These are phyloP conservation scores for Drosophila navojoa DNA, from an alignment of 1,140 invertebrate species.

Conservation along the genomic window DNA sequence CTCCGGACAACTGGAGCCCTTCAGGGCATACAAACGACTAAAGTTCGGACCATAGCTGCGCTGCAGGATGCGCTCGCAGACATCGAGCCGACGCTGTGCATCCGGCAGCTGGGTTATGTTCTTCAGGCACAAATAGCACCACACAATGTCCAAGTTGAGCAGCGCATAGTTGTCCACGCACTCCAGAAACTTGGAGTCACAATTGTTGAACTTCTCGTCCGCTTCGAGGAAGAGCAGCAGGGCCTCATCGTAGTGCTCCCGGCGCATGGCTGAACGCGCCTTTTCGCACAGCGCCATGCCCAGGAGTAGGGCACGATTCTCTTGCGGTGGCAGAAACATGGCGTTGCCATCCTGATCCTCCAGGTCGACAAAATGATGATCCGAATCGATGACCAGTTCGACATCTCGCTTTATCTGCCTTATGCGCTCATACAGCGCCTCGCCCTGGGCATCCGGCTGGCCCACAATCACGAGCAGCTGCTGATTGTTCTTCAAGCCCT, in stretches of 20 bases:
- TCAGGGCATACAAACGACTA: slow-evolving; percentile 87
- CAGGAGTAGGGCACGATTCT: slow-evolving; percentile 88
- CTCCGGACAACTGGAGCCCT: slow-evolving; percentile 87
- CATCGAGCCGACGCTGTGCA: slow-evolving; percentile 87
- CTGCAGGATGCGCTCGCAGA: slow-evolving; percentile 88
- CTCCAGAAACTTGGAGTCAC: slow-evolving; percentile 87
- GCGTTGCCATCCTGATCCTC: slow-evolving; percentile 91
- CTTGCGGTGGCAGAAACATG: slow-evolving; percentile 87
- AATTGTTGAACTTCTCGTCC: slow-evolving; percentile 89
- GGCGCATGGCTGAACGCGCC: slow-evolving; percentile 87
- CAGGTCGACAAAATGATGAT: slow-evolving; percentile 84
- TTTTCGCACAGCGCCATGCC: slow-evolving; percentile 92
- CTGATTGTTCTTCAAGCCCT: slow-evolving; percentile 87
- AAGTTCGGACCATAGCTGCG: slow-evolving; percentile 89
- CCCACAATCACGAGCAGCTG: slow-evolving; percentile 88
- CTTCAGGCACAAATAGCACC: slow-evolving; percentile 91
- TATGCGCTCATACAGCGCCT: slow-evolving; percentile 65
- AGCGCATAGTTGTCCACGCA: slow-evolving; percentile 91
- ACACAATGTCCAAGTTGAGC: slow-evolving; percentile 92
- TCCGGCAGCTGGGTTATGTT: slow-evolving; percentile 89
- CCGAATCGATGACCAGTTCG: slow-evolving; percentile 60
- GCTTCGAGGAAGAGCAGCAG: slow-evolving; percentile 90
- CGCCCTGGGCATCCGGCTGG: slow-evolving; percentile 47
- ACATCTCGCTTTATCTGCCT: slow-evolving; percentile 70
- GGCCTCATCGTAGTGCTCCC: slow-evolving; percentile 88